These are phyloP conservation scores for Cnemophilus loriae DNA, from an alignment of 2,113 vertebrate genomes.

Conservation along the genomic window DNA sequence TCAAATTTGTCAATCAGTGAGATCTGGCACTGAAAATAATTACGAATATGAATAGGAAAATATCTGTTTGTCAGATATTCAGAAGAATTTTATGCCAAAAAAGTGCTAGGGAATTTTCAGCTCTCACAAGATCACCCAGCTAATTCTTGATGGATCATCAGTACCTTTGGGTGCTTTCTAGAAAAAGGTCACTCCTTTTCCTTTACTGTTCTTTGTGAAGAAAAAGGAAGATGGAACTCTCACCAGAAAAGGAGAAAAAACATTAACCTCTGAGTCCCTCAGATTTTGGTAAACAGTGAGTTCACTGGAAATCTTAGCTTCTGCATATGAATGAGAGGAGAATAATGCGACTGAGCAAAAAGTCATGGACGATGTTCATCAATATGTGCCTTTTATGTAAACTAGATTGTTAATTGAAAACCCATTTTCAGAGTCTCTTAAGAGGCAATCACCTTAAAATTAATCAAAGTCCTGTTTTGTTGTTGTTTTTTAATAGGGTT, in stretches of 20 bases:
- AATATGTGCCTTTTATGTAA: slow-evolving; percentile 28
- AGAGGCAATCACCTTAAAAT: slow-evolving; percentile 34
- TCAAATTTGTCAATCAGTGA: background rate
- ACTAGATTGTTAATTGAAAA: slow-evolving; percentile 2
- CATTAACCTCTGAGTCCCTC: background rate
- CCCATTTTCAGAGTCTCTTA: slow-evolving; percentile 17
- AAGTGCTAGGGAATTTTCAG: background rate
- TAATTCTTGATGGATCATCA: background rate
- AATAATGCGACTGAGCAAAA: background rate
- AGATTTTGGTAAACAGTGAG: slow-evolving; percentile 13
- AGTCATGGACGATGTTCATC: slow-evolving; percentile 1
- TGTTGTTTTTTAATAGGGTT: background rate
- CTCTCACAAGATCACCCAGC: background rate
- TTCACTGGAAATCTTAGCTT: background rate
- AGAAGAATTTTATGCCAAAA: background rate
- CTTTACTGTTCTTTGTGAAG: background rate
- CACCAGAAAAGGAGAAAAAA: background rate
- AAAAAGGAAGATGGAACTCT: background rate
- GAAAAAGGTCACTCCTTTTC: background rate
- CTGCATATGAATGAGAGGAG: background rate
- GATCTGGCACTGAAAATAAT: background rate
- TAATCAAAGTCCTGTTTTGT: background rate
- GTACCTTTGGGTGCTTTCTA: background rate
- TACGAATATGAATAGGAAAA: background rate
- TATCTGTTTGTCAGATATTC: background rate